Evolutionary conservation across 2,888 invertebrate genomes (phyloP).

Genomic region (Tipula lateralis): DNA sequence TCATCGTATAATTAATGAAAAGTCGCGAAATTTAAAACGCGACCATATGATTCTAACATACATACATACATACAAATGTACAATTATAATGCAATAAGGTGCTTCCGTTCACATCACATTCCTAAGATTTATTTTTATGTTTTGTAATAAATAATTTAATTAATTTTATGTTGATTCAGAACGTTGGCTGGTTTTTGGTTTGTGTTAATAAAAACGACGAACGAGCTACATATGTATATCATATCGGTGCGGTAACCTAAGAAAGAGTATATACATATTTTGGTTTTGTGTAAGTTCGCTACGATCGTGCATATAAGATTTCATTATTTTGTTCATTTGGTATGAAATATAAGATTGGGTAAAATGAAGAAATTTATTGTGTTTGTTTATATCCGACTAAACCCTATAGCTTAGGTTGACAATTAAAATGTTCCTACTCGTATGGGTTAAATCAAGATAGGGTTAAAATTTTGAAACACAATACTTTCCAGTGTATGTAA

Average conservation of each 20-base stretch:
- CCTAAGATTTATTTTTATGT: background rate
- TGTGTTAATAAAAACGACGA: background rate
- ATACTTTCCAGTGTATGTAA: too few species aligned
- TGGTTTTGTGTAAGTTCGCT: background rate
- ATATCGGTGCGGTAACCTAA: background rate
- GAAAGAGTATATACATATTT: background rate
- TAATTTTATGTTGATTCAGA: slow-evolving; percentile 24
- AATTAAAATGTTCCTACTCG: too few species aligned
- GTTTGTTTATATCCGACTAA: background rate
- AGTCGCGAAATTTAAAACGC: slow-evolving; percentile 25
- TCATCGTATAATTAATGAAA: background rate
- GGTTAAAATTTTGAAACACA: background rate
- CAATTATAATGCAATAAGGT: slow-evolving; percentile 26
- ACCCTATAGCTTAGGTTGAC: background rate
- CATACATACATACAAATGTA: background rate
- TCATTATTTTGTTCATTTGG: background rate
- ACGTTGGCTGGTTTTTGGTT: background rate
- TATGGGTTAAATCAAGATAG: background rate
- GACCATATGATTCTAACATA: background rate
- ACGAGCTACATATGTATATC: background rate
- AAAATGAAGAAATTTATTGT: background rate
- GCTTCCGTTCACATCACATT: slow-evolving; percentile 28
- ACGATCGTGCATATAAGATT: background rate
- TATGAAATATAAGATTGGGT: background rate
- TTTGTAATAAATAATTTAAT: slow-evolving; percentile 24